Conservation (phyloP, 2,113 vertebrate species). For the Panthera tigris region DNA sequence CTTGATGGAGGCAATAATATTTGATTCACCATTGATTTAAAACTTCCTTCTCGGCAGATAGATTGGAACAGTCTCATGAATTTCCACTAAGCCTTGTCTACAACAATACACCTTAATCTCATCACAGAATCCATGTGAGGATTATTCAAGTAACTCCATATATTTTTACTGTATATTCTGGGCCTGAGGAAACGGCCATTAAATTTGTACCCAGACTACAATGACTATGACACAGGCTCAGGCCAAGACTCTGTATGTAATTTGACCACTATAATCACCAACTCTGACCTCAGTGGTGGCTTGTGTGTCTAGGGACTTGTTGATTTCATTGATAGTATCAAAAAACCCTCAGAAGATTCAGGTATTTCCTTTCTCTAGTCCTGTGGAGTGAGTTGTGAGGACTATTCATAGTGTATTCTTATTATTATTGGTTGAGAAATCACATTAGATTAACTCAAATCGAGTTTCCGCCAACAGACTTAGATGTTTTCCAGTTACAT, state of each 20-base stretch:
- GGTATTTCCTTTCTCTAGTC: fast-evolving
- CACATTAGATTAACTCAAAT: neutral
- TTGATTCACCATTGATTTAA: neutral
- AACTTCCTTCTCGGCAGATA: neutral
- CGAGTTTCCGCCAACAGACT: neutral
- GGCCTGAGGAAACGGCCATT: neutral
- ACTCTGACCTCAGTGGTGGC: neutral
- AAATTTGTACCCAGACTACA: neutral
- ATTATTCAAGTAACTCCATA: neutral
- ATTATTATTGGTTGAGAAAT: neutral
- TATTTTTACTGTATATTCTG: neutral
- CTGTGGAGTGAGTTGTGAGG: neutral
- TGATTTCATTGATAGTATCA: neutral
- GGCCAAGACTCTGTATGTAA: neutral
- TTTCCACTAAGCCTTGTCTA: neutral
- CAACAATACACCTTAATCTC: neutral
- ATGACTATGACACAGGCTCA: neutral
- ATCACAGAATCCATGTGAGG: neutral
- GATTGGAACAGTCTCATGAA: neutral
- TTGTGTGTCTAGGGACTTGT: neutral
- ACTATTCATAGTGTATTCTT: neutral
- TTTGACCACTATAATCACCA: neutral
- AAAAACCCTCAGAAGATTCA: neutral
- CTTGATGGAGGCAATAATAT: neutral
- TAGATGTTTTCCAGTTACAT: neutral